Conservation (phyloP, 2,888 invertebrate genomes). For the Cataglyphis altisquamis region DNA sequence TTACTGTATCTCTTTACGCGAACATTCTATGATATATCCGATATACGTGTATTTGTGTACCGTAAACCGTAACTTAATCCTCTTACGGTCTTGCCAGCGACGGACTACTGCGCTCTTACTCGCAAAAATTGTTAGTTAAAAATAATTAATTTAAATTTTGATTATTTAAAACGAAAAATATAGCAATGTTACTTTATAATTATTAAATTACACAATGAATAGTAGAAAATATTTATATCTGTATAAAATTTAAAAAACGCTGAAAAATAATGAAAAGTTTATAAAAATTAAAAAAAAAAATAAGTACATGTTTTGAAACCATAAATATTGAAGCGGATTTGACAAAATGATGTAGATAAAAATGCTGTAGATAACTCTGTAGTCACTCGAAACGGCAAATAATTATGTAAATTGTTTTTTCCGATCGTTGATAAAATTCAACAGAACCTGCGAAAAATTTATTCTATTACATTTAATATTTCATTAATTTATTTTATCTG, state of each 20-base stretch:
- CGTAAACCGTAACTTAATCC: neutral
- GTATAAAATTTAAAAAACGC: neutral
- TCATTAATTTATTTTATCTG: conserved; percentile 23
- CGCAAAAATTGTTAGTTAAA: neutral
- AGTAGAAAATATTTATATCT: neutral
- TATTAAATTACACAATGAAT: neutral
- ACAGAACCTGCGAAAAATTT: neutral
- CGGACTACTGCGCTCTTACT: no score
- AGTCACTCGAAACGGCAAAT: conserved; percentile 6
- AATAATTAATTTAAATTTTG: neutral
- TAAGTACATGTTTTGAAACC: neutral
- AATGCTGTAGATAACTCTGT: conserved; percentile 22
- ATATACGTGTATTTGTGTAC: conserved; percentile 6
- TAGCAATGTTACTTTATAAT: neutral
- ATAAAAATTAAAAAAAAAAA: neutral
- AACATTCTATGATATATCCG: no score
- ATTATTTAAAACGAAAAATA: neutral
- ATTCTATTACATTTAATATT: neutral
- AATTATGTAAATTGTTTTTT: conserved; percentile 40
- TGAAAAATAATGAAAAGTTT: neutral
- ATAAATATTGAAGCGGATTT: neutral
- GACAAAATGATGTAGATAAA: conserved; percentile 4
- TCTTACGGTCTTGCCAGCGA: neutral
- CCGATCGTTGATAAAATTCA: conserved; percentile 20
- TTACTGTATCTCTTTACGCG: neutral